phyloP scores from a whole-genome alignment of 2,113 vertebrate genomes.

The Phodopus roborovskii region DNA sequence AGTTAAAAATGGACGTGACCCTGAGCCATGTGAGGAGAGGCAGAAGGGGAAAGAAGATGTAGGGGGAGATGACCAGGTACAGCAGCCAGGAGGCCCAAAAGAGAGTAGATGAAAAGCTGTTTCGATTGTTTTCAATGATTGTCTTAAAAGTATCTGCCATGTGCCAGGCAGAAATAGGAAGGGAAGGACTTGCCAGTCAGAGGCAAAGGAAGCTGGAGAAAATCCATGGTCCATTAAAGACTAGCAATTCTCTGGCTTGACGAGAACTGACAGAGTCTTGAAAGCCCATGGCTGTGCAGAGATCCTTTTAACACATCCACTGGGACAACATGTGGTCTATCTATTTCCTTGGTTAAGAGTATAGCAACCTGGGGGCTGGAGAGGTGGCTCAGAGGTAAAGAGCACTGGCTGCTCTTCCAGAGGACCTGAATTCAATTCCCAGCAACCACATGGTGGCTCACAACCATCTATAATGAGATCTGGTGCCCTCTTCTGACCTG shows the following conservation, averaged over 20 bases:
- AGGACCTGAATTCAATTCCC: too few relatives aligned
- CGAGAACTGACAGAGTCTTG: not conserved
- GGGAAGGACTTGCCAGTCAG: not conserved
- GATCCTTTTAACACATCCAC: not conserved
- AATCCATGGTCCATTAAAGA: not conserved
- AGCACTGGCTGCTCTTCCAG: too few relatives aligned
- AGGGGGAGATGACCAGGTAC: not conserved
- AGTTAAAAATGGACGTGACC: not conserved
- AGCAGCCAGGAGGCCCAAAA: not conserved
- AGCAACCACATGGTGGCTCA: too few relatives aligned
- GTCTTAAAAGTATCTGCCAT: not conserved
- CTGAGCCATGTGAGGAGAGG: not conserved
- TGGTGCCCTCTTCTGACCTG: too few relatives aligned
- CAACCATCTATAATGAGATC: too few relatives aligned
- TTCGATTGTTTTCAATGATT: not conserved
- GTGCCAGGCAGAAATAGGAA: not conserved
- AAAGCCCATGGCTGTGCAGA: conserved; percentile 11
- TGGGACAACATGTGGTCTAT: not conserved
- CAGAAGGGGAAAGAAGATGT: too few relatives aligned
- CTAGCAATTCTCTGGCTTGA: conserved; percentile 23
- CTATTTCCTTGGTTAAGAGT: conserved; percentile 26
- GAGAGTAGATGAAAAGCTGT: not conserved
- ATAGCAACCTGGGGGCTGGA: not conserved
- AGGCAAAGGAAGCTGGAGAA: not conserved
- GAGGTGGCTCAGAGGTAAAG: too few relatives aligned